These are phyloP conservation scores for Halesus radiatus DNA, from an alignment of 1,140 invertebrate genomes.

Conservation along the genomic window DNA sequence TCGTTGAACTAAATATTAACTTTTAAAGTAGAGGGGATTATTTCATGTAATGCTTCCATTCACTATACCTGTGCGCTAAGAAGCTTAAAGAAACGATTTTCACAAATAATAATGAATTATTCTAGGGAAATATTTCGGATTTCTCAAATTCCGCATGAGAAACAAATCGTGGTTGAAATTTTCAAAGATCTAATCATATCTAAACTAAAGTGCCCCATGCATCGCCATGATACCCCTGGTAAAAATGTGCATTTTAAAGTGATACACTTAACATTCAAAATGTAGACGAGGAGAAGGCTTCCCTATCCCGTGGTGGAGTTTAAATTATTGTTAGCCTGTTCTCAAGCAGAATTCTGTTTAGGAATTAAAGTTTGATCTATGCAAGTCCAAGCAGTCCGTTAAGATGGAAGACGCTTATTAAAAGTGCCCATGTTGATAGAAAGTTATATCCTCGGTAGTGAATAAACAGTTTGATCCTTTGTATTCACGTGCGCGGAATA, in stretches of 20 bases:
- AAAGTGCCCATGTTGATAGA: background rate
- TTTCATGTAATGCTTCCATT: no score
- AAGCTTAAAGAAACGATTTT: no score
- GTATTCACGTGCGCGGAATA: background rate
- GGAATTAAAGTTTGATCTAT: background rate
- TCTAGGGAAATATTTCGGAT: no score
- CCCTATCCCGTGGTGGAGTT: background rate
- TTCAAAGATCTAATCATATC: no score
- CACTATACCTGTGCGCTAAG: no score
- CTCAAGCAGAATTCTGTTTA: background rate
- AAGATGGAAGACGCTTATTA: background rate
- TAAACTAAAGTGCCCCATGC: no score
- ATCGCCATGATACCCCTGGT: background rate
- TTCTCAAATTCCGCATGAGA: no score
- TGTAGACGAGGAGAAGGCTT: background rate
- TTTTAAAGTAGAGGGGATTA: no score
- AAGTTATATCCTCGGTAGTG: background rate
- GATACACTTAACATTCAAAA: background rate
- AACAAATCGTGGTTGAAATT: no score
- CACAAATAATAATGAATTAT: no score
- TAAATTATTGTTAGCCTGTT: conserved; percentile 4
- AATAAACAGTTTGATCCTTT: background rate
- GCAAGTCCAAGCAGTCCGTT: background rate
- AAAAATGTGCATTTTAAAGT: background rate
- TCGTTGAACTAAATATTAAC: no score